phyloP scores from a whole-genome alignment of 2,888 invertebrate genomes.

The Microchrysa polita region DNA sequence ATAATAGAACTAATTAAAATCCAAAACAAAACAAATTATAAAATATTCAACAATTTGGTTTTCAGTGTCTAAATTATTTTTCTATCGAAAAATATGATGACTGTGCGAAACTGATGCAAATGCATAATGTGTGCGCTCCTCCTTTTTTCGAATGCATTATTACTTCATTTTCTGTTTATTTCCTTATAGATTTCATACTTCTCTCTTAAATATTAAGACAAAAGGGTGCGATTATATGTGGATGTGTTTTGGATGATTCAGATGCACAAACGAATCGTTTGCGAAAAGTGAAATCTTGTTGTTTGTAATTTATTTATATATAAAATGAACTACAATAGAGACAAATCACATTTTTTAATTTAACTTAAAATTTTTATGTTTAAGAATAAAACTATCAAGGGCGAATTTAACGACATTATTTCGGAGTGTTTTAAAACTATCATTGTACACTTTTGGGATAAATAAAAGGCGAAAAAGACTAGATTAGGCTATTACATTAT shows the following conservation, averaged over 20 bases:
- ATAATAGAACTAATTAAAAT: background rate
- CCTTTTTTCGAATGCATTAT: background rate
- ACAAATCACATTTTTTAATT: conserved; percentile 34
- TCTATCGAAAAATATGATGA: conserved; percentile 24
- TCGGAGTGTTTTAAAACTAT: conserved; percentile 6
- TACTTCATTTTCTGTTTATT: background rate
- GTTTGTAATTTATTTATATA: conserved; percentile 43
- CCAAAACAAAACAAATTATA: background rate
- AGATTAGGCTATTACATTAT: conserved; percentile 12
- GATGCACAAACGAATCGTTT: too few relatives aligned
- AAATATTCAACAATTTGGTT: background rate
- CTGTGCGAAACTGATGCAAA: conserved; percentile 18
- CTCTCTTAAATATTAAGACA: conserved; percentile 28
- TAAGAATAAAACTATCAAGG: background rate
- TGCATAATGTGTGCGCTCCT: background rate
- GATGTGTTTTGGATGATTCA: conserved; percentile 22
- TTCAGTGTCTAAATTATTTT: background rate
- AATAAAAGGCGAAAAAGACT: conserved; percentile 5
- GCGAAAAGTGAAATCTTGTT: conserved; percentile 19
- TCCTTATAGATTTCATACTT: background rate
- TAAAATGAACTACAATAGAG: conserved; percentile 32
- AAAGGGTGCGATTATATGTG: conserved; percentile 32
- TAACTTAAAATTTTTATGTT: too few relatives aligned
- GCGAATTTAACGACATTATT: background rate
- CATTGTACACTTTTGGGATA: background rate